Evolutionary conservation across 2,888 invertebrate genomes (phyloP).

Genomic region (Xanthostigma xanthostigma): DNA sequence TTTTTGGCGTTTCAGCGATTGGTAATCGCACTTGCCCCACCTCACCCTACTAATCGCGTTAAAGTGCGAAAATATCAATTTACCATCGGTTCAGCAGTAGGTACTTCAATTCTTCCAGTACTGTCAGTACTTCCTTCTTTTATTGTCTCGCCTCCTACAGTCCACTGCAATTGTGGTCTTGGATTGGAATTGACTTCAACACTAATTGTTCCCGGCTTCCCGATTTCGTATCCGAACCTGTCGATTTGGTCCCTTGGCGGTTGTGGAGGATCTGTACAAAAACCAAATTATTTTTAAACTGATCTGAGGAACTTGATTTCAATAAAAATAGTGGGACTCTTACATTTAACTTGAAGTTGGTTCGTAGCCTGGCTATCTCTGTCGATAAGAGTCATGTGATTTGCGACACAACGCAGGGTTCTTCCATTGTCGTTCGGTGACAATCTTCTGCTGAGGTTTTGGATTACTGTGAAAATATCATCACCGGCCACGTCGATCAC

Average conservation of each 20-base stretch:
- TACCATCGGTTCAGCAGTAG: slow-evolving; percentile 32
- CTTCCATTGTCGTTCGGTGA: slow-evolving; percentile 49
- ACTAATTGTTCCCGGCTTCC: slow-evolving; percentile 52
- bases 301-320: not conserved
- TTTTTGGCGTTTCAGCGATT: not conserved
- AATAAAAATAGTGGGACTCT: slow-evolving; percentile 23
- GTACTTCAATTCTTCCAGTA: slow-evolving; percentile 32
- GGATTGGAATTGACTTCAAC: slow-evolving; percentile 63
- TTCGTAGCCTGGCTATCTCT: slow-evolving; percentile 23
- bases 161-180: slow-evolving; percentile 52
- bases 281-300: slow-evolving; percentile 3
- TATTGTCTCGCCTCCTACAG: slow-evolving; percentile 38
- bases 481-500: slow-evolving; percentile 34
- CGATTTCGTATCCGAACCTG: slow-evolving; percentile 59
- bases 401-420: slow-evolving; percentile 47
- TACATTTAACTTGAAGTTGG: slow-evolving; percentile 43
- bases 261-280: slow-evolving; percentile 47
- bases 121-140: slow-evolving; percentile 34
- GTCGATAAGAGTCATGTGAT: slow-evolving; percentile 43
- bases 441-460: slow-evolving; percentile 47
- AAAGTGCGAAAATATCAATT: slow-evolving; percentile 10
- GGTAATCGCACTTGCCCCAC: no score
- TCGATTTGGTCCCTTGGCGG: slow-evolving; percentile 40
- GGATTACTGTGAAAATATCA: slow-evolving; percentile 45
- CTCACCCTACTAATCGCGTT: no score